Evolutionary conservation across 2,797 vertebrate species (phyloP), one percentile per base, ranked within the genome.

Genomic region (Tokudaia muenninki): DNA sequence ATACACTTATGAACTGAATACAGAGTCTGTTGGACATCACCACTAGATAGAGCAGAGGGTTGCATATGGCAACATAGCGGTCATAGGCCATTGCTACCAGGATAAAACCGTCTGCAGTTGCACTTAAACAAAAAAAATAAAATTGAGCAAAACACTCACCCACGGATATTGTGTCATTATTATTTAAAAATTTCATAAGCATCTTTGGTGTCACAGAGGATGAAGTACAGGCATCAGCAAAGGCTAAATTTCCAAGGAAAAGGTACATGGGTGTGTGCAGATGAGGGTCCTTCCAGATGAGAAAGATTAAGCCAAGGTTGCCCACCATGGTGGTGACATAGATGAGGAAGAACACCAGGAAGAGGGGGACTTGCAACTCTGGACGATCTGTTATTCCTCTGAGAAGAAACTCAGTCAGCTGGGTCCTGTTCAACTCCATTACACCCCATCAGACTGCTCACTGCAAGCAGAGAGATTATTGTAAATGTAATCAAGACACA

Each of bases 81-180:
- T 98, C 97, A 94, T 98, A 98, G 63, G 97, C 98, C 97, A 98
- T 98, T 8, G 92, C 61, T 52, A 96, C 96, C 80, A 98, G 44
- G 14, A 98, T 97, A 65, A 97, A 98, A 92, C 95, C 95, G 79
- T 98, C 97, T 70, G 94, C 89, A 16, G 96, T 98, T 9, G 92
- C 97, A 93, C 94, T 88, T 21, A 11, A 55, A 41, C 52, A 91
- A 86, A 97, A 97, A 75, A 97, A 80, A 52, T 94, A 97, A 41
- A 72, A 92, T 52, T 97, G 97, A 10, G 47, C 8, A 8, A 91
- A 79, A 63, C 96, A 97, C 1, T 94, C 90, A 37, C n/a, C 17
- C 4, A 94, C 22, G 0, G 87, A 96, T 70, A 97, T 97, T 22
- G 34, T 61, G 34, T 94, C 96, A 31, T 13, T 86, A 12, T 86